Evolutionary conservation across 2,888 invertebrate genomes (phyloP), one percentile per base, ranked within the genome.

Genomic region (Drosophila helvetica): DNA sequence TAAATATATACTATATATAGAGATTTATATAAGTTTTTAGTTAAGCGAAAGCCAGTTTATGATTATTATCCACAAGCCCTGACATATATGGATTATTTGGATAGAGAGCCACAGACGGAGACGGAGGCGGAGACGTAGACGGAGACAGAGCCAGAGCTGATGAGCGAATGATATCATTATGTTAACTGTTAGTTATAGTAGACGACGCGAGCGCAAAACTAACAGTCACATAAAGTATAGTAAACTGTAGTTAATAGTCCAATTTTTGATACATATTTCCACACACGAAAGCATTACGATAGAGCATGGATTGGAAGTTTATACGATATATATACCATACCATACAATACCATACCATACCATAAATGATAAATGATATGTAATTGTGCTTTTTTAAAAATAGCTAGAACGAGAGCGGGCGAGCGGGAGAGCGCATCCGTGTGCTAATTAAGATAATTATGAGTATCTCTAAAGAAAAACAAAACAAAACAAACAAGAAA

Each of bases 231-330:
- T 47, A 66, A 55, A 76, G 60, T 62, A 83, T 74, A 79, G 77
- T 63, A 62, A 86, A 84, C 77, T 82, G 83, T 83, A 83, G 83
- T 68, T 74, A 88, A 86, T 88, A 83, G 83, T 86, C 78, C 86
- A 83, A 83, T 83, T 83, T 83, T 83, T 83, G 88, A 88, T 83
- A 83, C 86, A 82, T 74, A 82, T 79, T 82, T 84, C 78, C 80
- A 81, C 58, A 70, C 63, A 43, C 61, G 53, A 48, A 74, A 43
- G 72, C 60, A 42, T 52, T 42, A 38, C 58, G 52, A 70, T 33
- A 47, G 60, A 55, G 30, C n/a, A 38, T 7, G 38, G 38, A 38
- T n/a, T 38, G 38, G n/a, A 38, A 38, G 38, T n/a, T 2, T n/a
- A n/a, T 43, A 70, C 43, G 42, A 65, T 50, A 53, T 58, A 65